A percentile compares a stretch with the other conserved stretches of the same genome.
Conservation (phyloP, 2,113 vertebrate genomes). For the Labrus mixtus region DNA sequence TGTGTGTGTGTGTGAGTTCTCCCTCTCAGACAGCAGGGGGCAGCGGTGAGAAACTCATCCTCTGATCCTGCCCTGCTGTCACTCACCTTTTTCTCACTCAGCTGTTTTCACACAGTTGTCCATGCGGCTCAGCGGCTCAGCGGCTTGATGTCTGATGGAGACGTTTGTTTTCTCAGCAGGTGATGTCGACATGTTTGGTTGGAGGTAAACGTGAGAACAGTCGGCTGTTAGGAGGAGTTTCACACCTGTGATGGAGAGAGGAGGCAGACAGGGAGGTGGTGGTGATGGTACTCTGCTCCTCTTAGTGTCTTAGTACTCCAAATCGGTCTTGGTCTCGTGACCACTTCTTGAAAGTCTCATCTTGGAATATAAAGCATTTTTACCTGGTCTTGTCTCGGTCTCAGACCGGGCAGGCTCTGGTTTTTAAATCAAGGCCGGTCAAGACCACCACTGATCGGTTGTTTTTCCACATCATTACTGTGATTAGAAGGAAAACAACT, state of each 20-base stretch:
- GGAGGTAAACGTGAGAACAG: background rate
- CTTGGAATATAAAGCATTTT: no score
- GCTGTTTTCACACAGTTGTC: background rate
- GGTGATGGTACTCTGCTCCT: no score
- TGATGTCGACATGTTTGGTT: background rate
- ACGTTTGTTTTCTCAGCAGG: conserved; percentile 7
- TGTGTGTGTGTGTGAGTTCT: background rate
- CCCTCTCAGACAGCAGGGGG: background rate
- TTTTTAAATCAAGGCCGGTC: no score
- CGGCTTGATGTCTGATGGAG: background rate
- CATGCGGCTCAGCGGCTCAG: no score
- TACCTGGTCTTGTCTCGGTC: no score
- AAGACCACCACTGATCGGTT: no score
- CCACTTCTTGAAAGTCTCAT: no score
- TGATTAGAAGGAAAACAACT: no score
- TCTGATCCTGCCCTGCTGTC: background rate
- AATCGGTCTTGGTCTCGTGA: no score
- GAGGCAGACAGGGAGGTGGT: background rate
- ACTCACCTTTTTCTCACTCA: background rate
- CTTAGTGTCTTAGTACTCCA: no score
- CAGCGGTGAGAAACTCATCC: background rate
- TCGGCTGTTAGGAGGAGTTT: background rate
- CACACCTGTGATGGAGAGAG: conserved; percentile 2
- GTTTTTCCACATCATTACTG: no score
- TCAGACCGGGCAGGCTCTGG: no score